phyloP scores from a whole-genome alignment of 23 tunicate species.

The Ciona savignyi region DNA sequence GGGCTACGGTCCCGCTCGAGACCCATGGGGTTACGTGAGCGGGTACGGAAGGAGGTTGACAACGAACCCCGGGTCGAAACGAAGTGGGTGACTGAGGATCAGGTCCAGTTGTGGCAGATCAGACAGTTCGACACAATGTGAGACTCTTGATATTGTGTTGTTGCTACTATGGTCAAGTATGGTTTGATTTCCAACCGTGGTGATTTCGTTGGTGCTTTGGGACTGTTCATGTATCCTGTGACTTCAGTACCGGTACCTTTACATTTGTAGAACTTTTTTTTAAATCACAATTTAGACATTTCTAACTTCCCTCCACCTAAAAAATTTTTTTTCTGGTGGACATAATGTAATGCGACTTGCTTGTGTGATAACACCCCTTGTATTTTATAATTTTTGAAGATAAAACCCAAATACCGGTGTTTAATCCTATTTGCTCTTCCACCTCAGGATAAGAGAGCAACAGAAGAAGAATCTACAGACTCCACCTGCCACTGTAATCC shows the following conservation, averaged over 20 bases:
- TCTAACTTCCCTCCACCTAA: no score
- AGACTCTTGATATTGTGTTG: no score
- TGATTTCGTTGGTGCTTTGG: not conserved
- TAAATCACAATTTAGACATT: no score
- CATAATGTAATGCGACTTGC: no score
- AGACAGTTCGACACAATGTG: slow-evolving; percentile 82
- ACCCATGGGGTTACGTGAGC: slow-evolving; percentile 52
- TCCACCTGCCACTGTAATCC: not conserved
- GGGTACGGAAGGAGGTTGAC: slow-evolving; percentile 36
- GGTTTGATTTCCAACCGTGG: not conserved
- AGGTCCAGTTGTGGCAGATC: slow-evolving; percentile 89
- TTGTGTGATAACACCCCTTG: no score
- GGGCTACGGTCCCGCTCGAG: slow-evolving; percentile 62
- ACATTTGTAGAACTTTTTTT: no score
- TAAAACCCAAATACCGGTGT: no score
- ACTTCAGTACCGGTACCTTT: no score
- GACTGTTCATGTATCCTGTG: no score
- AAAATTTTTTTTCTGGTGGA: no score
- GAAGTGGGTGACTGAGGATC: slow-evolving; percentile 72
- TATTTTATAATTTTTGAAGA: no score
- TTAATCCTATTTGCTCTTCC: no score
- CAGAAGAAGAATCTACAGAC: not conserved
- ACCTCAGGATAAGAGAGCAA: slow-evolving; percentile 1
- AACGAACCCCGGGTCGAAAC: slow-evolving; percentile 59
- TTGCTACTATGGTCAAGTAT: not conserved